These are phyloP conservation scores for Drosophila mauritiana DNA, from an alignment of 1,140 invertebrate genomes.

Conservation along the genomic window DNA sequence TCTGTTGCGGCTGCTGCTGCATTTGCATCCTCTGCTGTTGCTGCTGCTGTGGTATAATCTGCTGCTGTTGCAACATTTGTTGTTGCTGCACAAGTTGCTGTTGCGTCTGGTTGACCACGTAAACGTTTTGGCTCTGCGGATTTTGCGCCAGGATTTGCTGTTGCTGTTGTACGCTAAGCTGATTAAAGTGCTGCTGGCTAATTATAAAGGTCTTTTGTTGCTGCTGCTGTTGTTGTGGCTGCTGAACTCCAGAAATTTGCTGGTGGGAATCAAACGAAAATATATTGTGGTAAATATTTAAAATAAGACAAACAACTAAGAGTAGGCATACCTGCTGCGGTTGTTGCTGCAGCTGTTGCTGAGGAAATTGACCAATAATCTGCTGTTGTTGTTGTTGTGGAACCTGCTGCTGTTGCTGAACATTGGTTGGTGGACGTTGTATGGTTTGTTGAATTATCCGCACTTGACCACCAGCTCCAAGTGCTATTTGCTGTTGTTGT, in stretches of 20 bases:
- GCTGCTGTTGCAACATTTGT: constrained; percentile 81
- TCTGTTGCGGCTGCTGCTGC: constrained; percentile 73
- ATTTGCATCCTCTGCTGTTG: constrained; percentile 64
- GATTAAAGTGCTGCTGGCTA: constrained; percentile 86
- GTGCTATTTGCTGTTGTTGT: constrained; percentile 66
- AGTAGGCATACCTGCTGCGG: constrained; percentile 25
- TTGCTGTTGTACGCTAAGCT: constrained; percentile 86
- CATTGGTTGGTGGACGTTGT: constrained; percentile 45
- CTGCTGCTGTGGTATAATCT: constrained; percentile 70
- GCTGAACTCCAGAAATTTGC: constrained; percentile 45
- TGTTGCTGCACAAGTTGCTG: constrained; percentile 85
- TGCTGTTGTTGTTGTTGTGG: constrained; percentile 62
- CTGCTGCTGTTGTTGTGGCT: constrained; percentile 55
- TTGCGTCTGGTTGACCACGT: constrained; percentile 83
- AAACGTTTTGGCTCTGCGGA: constrained; percentile 81
- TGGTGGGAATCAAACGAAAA: constrained; percentile 15
- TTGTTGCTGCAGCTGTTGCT: constrained; percentile 55
- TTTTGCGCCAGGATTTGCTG: constrained; percentile 85
- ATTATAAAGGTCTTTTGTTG: constrained; percentile 81
- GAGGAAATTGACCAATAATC: constrained; percentile 59
- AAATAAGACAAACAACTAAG: neutral
- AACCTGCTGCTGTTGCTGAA: constrained; percentile 41
- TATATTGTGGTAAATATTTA: neutral
- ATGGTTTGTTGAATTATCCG: constrained; percentile 82
- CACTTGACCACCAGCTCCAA: constrained; percentile 70